A percentile compares a stretch with the other conserved stretches of the same genome.
These are phyloP conservation scores for Sebastes steindachneri DNA, from an alignment of 2,797 vertebrate genomes.

Conservation along the genomic window DNA sequence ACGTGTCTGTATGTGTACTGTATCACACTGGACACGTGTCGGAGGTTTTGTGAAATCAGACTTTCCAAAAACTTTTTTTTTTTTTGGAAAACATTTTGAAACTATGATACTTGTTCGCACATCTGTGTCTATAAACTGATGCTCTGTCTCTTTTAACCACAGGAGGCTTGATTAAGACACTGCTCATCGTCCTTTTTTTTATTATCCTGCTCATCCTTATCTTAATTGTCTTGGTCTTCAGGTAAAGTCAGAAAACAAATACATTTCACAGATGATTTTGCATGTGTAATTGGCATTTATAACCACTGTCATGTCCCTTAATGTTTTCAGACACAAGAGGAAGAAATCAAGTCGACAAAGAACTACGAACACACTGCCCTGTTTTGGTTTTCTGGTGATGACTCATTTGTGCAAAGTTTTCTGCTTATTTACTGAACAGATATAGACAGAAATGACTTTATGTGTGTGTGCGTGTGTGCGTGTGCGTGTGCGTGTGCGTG, in stretches of 20 bases:
- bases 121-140: background rate
- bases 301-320: background rate
- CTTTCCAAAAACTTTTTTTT: background rate
- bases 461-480: background rate
- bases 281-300: background rate
- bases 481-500: background rate
- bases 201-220: slow-evolving; percentile 25
- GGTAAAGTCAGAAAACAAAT: slow-evolving; percentile 47
- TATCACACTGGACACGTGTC: background rate
- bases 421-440: background rate
- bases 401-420: background rate
- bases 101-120: background rate
- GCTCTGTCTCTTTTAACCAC: slow-evolving; percentile 4
- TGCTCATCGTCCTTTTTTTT: background rate
- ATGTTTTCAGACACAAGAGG: slow-evolving; percentile 44
- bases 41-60: background rate
- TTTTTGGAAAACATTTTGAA: background rate
- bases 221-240: slow-evolving; percentile 36
- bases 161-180: background rate
- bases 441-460: background rate
- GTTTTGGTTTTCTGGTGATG: slow-evolving; percentile 16
- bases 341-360: slow-evolving; percentile 17
- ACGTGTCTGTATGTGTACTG: background rate
- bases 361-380: background rate
- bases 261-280: background rate